Conservation (phyloP, 2,888 invertebrate species). For the Polyommatus icarus region DNA sequence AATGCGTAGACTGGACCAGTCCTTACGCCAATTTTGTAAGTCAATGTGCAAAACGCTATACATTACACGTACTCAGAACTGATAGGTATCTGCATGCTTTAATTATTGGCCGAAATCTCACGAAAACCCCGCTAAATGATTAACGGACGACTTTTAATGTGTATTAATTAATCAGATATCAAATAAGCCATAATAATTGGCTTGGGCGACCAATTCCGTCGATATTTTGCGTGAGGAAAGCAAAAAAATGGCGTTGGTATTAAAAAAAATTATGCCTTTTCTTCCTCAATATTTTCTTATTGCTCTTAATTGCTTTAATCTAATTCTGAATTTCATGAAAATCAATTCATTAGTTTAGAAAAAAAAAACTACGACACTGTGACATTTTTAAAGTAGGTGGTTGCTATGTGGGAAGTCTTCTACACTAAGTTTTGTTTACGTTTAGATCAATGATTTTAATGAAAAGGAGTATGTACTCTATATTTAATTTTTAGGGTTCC, state of each 20-base stretch:
- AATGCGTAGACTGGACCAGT: neutral
- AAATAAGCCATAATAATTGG: conserved; percentile 7
- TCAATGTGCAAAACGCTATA: conserved; percentile 26
- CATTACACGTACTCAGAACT: conserved; percentile 19
- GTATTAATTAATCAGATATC: conserved; percentile 13
- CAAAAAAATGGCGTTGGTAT: neutral
- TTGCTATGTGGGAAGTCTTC: too few relatives aligned
- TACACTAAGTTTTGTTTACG: too few relatives aligned
- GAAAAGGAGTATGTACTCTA: too few relatives aligned
- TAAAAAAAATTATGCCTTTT: neutral
- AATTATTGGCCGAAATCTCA: conserved; percentile 6
- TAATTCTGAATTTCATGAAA: too few relatives aligned
- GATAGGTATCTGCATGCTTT: conserved; percentile 7
- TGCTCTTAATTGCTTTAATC: too few relatives aligned
- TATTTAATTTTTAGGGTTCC: too few relatives aligned
- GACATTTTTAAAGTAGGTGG: too few relatives aligned
- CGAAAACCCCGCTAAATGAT: conserved; percentile 2
- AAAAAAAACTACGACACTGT: too few relatives aligned
- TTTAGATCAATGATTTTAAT: too few relatives aligned
- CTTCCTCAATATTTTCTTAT: too few relatives aligned
- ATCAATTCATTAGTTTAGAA: too few relatives aligned
- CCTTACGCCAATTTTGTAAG: neutral
- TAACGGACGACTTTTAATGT: conserved; percentile 18
- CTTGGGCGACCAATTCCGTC: neutral
- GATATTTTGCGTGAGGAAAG: neutral